These are phyloP conservation scores for Drosophila ezoana DNA, from an alignment of 2,888 invertebrate genomes.

Conservation along the genomic window DNA sequence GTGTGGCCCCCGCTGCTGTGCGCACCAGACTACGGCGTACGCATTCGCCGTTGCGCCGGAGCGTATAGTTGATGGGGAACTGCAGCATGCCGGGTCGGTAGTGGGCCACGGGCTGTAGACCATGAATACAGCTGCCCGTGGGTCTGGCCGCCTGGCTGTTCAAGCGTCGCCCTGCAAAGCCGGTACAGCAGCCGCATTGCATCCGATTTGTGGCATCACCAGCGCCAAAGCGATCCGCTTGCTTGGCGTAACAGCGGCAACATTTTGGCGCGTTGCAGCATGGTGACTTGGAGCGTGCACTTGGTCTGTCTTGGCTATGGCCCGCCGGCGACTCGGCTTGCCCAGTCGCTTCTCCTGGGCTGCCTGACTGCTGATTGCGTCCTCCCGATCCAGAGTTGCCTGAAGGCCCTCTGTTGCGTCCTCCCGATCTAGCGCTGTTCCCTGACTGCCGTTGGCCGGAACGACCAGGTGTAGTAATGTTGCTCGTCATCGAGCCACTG, in stretches of 20 bases:
- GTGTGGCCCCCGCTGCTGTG: slow-evolving; percentile 65
- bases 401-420: too few species aligned
- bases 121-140: background rate
- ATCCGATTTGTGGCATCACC: slow-evolving; percentile 7
- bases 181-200: background rate
- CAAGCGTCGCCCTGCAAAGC: background rate
- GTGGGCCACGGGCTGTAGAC: slow-evolving; percentile 45
- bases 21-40: slow-evolving; percentile 55
- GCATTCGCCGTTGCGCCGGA: slow-evolving; percentile 20
- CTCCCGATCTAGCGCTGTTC: too few species aligned
- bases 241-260: background rate
- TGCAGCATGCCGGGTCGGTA: slow-evolving; percentile 51
- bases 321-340: background rate
- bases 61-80: slow-evolving; percentile 27
- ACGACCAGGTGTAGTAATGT: too few species aligned
- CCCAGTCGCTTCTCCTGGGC: too few species aligned
- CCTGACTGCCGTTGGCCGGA: too few species aligned
- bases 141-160: background rate
- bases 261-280: background rate
- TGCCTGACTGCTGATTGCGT: too few species aligned
- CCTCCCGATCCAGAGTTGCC: too few species aligned
- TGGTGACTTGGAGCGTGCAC: background rate
- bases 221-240: slow-evolving; percentile 9
- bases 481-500: background rate
- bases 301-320: background rate